Conservation (phyloP, 2,113 vertebrate species). For the Suncus etruscus region DNA sequence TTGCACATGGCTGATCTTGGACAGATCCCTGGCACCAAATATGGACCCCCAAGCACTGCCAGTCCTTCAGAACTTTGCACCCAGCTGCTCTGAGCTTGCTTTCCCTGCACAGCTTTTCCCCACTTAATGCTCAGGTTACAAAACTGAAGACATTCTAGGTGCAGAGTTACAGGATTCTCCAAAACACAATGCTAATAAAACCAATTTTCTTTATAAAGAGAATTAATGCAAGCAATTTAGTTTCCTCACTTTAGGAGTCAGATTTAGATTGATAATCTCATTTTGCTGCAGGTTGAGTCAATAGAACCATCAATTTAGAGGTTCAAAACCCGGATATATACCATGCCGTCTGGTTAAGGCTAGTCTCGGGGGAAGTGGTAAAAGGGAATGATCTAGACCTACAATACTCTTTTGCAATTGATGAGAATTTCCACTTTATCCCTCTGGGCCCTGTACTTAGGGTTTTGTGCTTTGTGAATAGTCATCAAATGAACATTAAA, state of each 20-base stretch:
- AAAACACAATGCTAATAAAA: slow-evolving; percentile 51
- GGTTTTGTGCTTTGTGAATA: neutral
- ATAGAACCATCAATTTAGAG: neutral
- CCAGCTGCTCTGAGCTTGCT: neutral
- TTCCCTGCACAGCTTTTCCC: slow-evolving; percentile 33
- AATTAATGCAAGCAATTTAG: slow-evolving; percentile 68
- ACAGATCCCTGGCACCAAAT: too few relatives aligned
- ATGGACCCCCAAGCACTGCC: too few relatives aligned
- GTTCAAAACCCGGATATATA: slow-evolving; percentile 26
- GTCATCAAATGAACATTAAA: neutral
- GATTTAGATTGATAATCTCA: slow-evolving; percentile 50
- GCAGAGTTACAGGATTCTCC: slow-evolving; percentile 32
- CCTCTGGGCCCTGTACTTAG: neutral
- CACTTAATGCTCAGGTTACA: slow-evolving; percentile 36
- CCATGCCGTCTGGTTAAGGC: neutral
- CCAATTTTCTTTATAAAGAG: slow-evolving; percentile 10
- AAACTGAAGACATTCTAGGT: slow-evolving; percentile 8
- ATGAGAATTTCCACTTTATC: neutral
- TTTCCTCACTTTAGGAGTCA: slow-evolving; percentile 26
- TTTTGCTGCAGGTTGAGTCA: slow-evolving; percentile 71
- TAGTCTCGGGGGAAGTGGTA: fast-evolving
- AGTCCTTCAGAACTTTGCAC: too few relatives aligned
- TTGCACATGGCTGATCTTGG: too few relatives aligned
- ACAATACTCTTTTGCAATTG: neutral
- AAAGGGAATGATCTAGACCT: neutral